Conservation (phyloP, 2,888 invertebrate genomes). For the Darwinula stevensoni region DNA sequence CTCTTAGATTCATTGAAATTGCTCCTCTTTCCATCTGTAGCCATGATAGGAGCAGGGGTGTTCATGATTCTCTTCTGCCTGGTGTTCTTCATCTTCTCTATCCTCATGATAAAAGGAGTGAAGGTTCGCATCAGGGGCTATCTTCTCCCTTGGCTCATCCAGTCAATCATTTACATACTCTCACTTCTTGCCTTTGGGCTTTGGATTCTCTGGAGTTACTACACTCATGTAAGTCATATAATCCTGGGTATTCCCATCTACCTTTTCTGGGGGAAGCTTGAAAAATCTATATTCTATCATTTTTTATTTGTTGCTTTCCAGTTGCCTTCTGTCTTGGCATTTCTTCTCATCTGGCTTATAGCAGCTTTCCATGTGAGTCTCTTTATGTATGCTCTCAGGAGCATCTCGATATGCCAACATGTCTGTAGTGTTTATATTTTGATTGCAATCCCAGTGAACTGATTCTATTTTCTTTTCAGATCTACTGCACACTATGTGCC, state of each 20-base stretch:
- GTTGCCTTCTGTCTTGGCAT: slow-evolving; percentile 9
- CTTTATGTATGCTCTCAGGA: no score
- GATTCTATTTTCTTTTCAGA: slow-evolving; percentile 6
- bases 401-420: no score
- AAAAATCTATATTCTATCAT: no score
- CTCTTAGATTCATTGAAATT: background rate
- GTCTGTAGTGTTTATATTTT: background rate
- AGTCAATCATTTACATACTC: slow-evolving; percentile 9
- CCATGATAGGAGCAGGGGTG: slow-evolving; percentile 9
- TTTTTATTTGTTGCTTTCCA: slow-evolving; percentile 6
- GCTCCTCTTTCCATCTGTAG: slow-evolving; percentile 6
- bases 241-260: background rate
- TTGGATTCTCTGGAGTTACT: slow-evolving; percentile 9
- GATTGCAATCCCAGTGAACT: background rate
- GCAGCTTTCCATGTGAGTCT: slow-evolving; percentile 9
- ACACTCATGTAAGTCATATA: slow-evolving; percentile 9
- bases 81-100: slow-evolving; percentile 8
- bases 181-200: slow-evolving; percentile 9
- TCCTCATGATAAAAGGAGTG: slow-evolving; percentile 8
- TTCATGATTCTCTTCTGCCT: slow-evolving; percentile 9
- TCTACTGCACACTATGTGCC: slow-evolving; percentile 9
- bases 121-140: slow-evolving; percentile 8
- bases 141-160: slow-evolving; percentile 9
- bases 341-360: slow-evolving; percentile 8
- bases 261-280: no score